Evolutionary conservation across 2,888 invertebrate species (phyloP), one percentile per base, ranked within the genome.

Genomic region (Drosophila subsilvestris): DNA sequence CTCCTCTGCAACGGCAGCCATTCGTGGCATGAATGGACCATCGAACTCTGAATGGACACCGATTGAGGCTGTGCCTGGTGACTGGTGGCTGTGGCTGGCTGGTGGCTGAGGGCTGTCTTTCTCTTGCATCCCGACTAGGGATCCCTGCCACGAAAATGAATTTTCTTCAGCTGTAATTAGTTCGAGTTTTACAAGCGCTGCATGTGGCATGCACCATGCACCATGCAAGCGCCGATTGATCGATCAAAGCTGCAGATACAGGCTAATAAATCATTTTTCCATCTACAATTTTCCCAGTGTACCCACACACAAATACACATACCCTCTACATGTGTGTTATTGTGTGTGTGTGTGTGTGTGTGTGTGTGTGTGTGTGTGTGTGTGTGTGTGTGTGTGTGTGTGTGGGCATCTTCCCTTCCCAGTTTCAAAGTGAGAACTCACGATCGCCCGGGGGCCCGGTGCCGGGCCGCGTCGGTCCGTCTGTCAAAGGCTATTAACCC

Each of bases 401-500:
- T 22, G 22, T 27, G 8, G 27, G 27, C 0, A 27, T 32, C 32
- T 67, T 63, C 68, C 63, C 74, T 51, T 43, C 25, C 10, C 42
- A 27, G 14, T 32, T 48, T 45, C 80, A 85, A 83, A 83, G 88
- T 87, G 83, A 83, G 88, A 83, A 83, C 83, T 87, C 88, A 87
- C 88, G 83, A 83, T 78, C 88, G 80, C 86, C 85, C 77, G 82
- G 63, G 65, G 79, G 59, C 75, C 72, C 45, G 32, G 32, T 20
- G n/a, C 2, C 20, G 20, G 20, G 17, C 17, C 32, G n/a, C n/a
- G n/a, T n/a, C n/a, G 6, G 51, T 42, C 44, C 60, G 75, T 74
- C 79, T 81, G 81, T 83, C 86, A 83, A 84, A 84, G 84, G 84
- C 84, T 84, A 84, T 84, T 84, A 84, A 84, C 84, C 84, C 79